Evolutionary conservation across 23 tunicate species (phyloP).

Genomic region (Botrylloides violaceus): DNA sequence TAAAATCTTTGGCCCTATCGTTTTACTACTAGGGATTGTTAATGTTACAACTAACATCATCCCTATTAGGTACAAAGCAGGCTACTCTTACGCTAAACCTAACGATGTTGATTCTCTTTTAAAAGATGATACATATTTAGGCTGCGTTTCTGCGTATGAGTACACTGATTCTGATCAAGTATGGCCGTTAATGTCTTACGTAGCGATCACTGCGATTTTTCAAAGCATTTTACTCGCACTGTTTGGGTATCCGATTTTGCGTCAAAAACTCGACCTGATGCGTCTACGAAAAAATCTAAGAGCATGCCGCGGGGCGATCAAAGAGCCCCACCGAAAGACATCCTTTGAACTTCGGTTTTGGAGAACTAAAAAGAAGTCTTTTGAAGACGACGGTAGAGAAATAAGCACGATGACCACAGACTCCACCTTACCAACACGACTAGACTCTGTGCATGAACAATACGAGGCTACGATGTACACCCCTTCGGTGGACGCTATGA

Average conservation of each 20-base stretch:
- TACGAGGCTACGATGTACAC: background rate
- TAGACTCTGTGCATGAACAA: background rate
- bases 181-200: conserved; percentile 57
- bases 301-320: background rate
- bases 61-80: conserved; percentile 44
- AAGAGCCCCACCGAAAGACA: background rate
- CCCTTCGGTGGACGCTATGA: conserved; percentile 1
- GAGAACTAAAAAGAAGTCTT: background rate
- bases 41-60: conserved; percentile 31
- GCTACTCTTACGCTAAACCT: background rate
- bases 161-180: conserved; percentile 29
- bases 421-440: background rate
- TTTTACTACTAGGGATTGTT: conserved; percentile 5
- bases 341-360: background rate
- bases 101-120: background rate
- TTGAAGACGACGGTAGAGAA: background rate
- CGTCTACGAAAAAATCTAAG: background rate
- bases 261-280: conserved; percentile 37
- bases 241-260: conserved; percentile 50
- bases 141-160: conserved; percentile 63
- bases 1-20: conserved; percentile 15
- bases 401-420: background rate
- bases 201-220: conserved; percentile 37
- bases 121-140: conserved; percentile 27
- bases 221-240: conserved; percentile 41